phyloP scores from a whole-genome alignment of 2,113 vertebrate genomes.

The Protobothrops mucrosquamatus region DNA sequence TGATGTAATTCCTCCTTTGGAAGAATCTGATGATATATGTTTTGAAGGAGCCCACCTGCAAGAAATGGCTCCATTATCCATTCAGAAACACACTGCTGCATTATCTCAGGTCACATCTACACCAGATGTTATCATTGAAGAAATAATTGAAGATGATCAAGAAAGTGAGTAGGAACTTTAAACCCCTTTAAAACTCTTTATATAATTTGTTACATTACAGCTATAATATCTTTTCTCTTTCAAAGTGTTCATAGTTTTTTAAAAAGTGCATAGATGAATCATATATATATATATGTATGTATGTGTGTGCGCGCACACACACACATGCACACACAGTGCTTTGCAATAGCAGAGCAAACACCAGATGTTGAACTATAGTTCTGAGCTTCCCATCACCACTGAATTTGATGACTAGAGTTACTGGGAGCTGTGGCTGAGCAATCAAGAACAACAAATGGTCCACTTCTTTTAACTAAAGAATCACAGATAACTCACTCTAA shows the following conservation, averaged over 20 bases:
- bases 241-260: neutral
- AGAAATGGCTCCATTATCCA: neutral
- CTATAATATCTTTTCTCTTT: neutral
- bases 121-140: conserved; percentile 80
- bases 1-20: conserved; percentile 6
- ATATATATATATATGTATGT: no score
- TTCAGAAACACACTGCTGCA: conserved; percentile 26
- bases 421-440: neutral
- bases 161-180: conserved; percentile 61
- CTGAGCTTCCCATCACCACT: neutral
- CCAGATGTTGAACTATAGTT: neutral
- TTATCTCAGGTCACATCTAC: conserved; percentile 26
- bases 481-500: neutral
- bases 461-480: neutral
- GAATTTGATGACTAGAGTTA: neutral
- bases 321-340: neutral
- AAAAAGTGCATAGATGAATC: neutral
- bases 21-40: neutral
- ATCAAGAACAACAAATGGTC: neutral
- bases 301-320: no score
- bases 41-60: neutral
- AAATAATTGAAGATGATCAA: conserved; percentile 71
- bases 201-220: neutral
- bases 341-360: neutral
- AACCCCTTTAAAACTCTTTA: neutral